Percentiles rank a stretch among this genome's conserved stretches.
Evolutionary conservation across 1,140 invertebrate species (phyloP).

Genomic region (Atta cephalotes): DNA sequence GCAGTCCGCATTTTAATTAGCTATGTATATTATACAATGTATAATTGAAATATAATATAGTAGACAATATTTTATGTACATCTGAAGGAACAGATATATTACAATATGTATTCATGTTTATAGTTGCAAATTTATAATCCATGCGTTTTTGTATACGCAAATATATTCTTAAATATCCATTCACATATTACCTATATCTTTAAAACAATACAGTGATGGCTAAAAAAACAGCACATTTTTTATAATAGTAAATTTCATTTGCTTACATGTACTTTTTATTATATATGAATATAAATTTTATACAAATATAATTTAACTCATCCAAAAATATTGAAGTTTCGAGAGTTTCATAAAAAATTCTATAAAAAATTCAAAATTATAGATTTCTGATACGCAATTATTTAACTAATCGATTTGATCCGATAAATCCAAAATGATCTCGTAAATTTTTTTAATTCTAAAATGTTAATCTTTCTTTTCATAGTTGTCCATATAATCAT

Average conservation of each 20-base stretch:
- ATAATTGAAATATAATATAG: background rate
- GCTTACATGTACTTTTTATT: too few species aligned
- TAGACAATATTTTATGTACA: background rate
- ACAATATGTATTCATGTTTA: background rate
- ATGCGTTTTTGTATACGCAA: background rate
- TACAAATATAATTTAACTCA: too few species aligned
- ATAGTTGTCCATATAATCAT: background rate
- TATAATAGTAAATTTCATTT: too few species aligned
- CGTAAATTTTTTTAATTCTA: background rate
- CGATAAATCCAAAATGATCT: background rate
- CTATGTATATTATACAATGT: background rate
- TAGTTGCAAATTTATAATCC: slow-evolving; percentile 3
- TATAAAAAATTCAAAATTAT: slow-evolving; percentile 3
- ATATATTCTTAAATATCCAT: background rate
- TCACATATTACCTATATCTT: background rate
- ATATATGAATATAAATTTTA: too few species aligned
- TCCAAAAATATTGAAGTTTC: background rate
- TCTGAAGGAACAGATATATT: background rate
- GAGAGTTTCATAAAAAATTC: background rate
- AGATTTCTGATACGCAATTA: background rate
- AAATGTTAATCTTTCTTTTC: slow-evolving; percentile 1
- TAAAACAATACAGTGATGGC: background rate
- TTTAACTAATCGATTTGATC: background rate
- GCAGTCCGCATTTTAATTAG: background rate
- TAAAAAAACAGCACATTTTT: background rate